These are phyloP conservation scores for Anguilla japonica DNA, from an alignment of 2,113 vertebrate genomes.

Conservation along the genomic window DNA sequence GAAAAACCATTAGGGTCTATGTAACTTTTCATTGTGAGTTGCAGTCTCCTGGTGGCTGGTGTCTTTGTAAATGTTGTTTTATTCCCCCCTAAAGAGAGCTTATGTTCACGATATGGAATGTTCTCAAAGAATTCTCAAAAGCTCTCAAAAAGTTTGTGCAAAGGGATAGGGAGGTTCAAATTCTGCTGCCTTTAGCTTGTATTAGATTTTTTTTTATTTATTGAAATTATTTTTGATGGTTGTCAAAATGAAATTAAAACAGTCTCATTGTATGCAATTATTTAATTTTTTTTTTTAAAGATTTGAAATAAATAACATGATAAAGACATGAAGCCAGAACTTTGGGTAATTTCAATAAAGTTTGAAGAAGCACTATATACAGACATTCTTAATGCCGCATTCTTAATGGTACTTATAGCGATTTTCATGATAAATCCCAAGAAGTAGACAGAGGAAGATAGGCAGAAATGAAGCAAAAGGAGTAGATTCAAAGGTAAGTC, in stretches of 20 bases:
- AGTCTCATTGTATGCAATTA: not conserved
- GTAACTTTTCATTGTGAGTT: constrained; percentile 4
- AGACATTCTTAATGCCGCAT: not conserved
- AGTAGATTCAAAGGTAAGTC: not conserved
- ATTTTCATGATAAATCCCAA: not conserved
- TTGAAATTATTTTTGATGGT: not conserved
- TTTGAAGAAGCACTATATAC: not conserved
- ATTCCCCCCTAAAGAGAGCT: constrained; percentile 16
- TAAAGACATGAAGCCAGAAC: not conserved
- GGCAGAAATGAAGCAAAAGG: not conserved
- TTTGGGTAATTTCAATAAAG: not conserved
- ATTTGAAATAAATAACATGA: not conserved
- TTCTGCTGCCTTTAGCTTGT: not conserved
- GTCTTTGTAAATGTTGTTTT: constrained; percentile 33
- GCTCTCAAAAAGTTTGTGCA: not conserved
- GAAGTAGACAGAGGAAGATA: not conserved
- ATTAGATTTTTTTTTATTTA: not conserved
- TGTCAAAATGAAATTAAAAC: not conserved
- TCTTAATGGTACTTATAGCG: not conserved
- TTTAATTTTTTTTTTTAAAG: too few relatives aligned
- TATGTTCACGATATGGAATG: constrained; percentile 8
- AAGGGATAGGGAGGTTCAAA: not conserved
- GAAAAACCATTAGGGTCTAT: constrained; percentile 33
- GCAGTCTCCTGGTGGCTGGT: constrained; percentile 11
- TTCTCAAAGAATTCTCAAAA: constrained; percentile 4